phyloP scores from a whole-genome alignment of 92 coral and sea anemone species.

The Desmophyllum pertusum region DNA sequence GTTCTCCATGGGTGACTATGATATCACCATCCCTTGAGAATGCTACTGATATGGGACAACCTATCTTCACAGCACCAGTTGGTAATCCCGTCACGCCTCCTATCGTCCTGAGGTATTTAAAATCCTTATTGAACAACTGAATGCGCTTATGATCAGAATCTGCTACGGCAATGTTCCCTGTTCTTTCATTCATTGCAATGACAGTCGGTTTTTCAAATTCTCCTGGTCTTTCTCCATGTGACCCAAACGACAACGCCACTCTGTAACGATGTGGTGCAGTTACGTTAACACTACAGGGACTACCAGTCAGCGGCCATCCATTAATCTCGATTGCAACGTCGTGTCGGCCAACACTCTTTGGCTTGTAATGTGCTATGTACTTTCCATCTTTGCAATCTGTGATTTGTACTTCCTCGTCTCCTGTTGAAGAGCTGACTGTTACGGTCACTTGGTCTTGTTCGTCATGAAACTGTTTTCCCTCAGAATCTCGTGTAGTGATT shows the following conservation, averaged over 20 bases:
- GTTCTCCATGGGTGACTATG: background rate
- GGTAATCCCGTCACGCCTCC: background rate
- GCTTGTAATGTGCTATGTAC: constrained; percentile 49
- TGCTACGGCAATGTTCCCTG: constrained; percentile 18
- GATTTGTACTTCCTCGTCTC: constrained; percentile 12
- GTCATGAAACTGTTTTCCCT: too few species aligned
- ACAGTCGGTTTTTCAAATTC: background rate
- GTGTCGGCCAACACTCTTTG: constrained; percentile 38
- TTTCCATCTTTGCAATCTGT: constrained; percentile 63
- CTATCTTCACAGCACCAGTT: background rate
- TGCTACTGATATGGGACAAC: constrained; percentile 19
- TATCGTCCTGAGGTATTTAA: background rate
- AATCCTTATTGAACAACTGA: constrained; percentile 13
- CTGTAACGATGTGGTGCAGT: constrained; percentile 28
- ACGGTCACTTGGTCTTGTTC: too few species aligned
- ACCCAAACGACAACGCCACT: background rate
- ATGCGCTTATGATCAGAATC: background rate
- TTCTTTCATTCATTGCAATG: constrained; percentile 21
- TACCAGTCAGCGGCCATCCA: constrained; percentile 42
- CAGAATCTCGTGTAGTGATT: too few species aligned
- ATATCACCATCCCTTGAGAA: constrained; percentile 19
- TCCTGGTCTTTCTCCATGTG: background rate
- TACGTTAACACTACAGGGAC: constrained; percentile 58
- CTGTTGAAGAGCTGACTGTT: constrained; percentile 21
- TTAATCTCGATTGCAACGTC: constrained; percentile 43